A percentile compares a stretch with the other conserved stretches of the same genome.
phyloP scores from a whole-genome alignment of 2,888 invertebrate species.

The Lysandra coridon region DNA sequence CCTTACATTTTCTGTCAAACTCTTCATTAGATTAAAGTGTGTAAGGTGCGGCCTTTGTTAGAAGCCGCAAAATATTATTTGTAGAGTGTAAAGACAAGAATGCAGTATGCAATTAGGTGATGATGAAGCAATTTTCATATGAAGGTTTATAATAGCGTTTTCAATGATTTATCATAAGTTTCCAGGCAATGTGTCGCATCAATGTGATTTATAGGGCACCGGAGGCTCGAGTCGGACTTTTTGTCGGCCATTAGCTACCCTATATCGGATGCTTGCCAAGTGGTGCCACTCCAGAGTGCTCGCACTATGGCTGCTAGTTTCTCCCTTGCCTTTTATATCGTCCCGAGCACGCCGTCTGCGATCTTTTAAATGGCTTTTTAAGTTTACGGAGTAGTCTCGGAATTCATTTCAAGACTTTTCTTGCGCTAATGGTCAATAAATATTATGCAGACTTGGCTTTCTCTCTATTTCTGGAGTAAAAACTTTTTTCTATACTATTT shows the following conservation, averaged over 20 bases:
- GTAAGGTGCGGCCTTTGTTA: too few relatives aligned
- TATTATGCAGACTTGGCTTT: background rate
- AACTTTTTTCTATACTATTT: background rate
- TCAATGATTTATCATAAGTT: constrained; percentile 36
- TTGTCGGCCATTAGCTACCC: constrained; percentile 49
- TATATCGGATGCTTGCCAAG: constrained; percentile 52
- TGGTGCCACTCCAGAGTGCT: constrained; percentile 47
- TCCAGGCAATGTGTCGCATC: constrained; percentile 37
- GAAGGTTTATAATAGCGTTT: constrained; percentile 40
- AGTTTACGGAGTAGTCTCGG: background rate
- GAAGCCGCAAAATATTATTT: background rate
- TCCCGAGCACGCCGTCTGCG: background rate
- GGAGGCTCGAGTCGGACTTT: constrained; percentile 39
- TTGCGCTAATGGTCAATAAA: constrained; percentile 12
- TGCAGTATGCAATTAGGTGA: background rate
- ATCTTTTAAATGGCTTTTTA: constrained; percentile 22
- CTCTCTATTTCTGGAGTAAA: background rate
- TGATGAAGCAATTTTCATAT: constrained; percentile 1
- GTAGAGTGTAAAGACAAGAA: background rate
- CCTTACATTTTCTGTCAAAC: too few relatives aligned
- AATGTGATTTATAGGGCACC: constrained; percentile 28
- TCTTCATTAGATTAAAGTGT: too few relatives aligned
- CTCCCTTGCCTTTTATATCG: constrained; percentile 35
- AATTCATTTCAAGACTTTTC: constrained; percentile 20
- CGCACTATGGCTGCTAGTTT: constrained; percentile 44